Percentiles rank a stretch among this genome's conserved stretches.
Conservation (phyloP, 1,140 invertebrate genomes). For the Homarus americanus region DNA sequence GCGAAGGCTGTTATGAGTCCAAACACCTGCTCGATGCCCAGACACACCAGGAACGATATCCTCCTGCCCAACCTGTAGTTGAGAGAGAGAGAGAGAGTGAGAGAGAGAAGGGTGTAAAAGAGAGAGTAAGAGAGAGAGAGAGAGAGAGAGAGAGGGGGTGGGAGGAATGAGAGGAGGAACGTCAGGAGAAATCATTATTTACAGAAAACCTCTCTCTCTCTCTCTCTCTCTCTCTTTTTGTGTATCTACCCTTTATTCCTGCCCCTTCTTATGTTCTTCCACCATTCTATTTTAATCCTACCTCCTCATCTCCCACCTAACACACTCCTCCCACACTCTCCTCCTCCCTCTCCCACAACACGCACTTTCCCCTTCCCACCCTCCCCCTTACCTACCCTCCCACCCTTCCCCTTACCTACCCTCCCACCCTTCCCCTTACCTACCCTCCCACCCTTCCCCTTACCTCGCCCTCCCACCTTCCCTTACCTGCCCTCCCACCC, state of each 20-base stretch:
- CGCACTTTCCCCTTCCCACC: background rate
- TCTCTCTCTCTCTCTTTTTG: too few relatives aligned
- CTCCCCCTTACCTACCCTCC: constrained; percentile 3
- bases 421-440: background rate
- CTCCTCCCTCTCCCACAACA: background rate
- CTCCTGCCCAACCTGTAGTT: constrained; percentile 88
- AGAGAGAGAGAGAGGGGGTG: too few relatives aligned
- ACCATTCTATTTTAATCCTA: too few relatives aligned
- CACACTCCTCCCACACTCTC: background rate
- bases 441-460: background rate
- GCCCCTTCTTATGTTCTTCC: too few relatives aligned
- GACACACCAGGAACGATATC: constrained; percentile 89
- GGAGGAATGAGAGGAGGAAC: too few relatives aligned
- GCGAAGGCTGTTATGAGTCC: constrained; percentile 87
- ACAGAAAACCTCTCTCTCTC: too few relatives aligned
- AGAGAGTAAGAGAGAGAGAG: too few relatives aligned
- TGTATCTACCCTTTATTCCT: too few relatives aligned
- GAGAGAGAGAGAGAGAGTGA: too few relatives aligned
- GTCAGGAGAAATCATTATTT: too few relatives aligned
- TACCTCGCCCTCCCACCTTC: background rate
- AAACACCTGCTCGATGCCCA: constrained; percentile 87
- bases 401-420: background rate
- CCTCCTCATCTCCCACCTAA: too few relatives aligned
- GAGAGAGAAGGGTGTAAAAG: too few relatives aligned
- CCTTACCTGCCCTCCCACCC: constrained; percentile 87